phyloP scores from a whole-genome alignment of 2,113 vertebrate genomes.

The Albula goreensis region DNA sequence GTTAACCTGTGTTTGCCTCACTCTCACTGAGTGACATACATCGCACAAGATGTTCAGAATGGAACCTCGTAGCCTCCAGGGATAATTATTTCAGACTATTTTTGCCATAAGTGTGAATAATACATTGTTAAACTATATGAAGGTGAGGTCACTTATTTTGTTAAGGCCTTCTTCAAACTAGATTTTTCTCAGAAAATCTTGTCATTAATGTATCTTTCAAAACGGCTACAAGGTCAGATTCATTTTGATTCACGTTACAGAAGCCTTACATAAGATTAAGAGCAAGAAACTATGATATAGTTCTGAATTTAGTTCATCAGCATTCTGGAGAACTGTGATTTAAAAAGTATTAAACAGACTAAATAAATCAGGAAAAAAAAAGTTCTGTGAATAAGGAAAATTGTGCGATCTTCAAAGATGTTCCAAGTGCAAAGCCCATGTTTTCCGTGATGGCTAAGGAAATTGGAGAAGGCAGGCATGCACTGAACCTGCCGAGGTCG shows the following conservation, averaged over 20 bases:
- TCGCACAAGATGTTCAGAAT: not conserved
- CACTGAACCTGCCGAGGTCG: conserved; percentile 45
- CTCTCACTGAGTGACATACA: not conserved
- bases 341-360: not conserved
- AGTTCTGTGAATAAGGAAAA: not conserved
- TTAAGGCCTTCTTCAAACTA: not conserved
- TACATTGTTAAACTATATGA: not conserved
- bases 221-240: not conserved
- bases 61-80: not conserved
- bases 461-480: conserved; percentile 51
- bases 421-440: conserved; percentile 9
- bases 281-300: not conserved
- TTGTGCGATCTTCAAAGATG: conserved; percentile 10
- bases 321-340: not conserved
- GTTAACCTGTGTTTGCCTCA: not conserved
- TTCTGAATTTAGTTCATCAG: not conserved
- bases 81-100: not conserved
- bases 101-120: not conserved
- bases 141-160: not conserved
- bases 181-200: too few species aligned
- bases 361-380: not conserved
- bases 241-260: not conserved
- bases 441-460: conserved; percentile 51
- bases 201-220: too few species aligned
- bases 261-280: not conserved